phyloP scores from a whole-genome alignment of 2,797 vertebrate species.

The Sebastiscus albofasciatus region DNA sequence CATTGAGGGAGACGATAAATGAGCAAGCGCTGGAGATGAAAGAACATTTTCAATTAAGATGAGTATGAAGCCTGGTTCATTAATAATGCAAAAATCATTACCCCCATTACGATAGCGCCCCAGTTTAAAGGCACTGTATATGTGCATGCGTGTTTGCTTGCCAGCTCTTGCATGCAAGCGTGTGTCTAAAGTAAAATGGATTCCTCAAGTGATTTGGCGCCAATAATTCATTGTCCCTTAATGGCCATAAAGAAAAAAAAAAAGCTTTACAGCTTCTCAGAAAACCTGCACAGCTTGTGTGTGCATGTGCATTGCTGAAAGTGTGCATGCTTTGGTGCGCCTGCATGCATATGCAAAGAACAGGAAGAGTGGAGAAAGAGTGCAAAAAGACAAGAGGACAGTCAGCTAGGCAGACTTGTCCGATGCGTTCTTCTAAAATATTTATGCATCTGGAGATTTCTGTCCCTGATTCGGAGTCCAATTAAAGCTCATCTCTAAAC shows the following conservation, averaged over 20 bases:
- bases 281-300: conserved; percentile 27
- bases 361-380: not conserved
- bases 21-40: conserved; percentile 71
- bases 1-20: conserved; percentile 51
- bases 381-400: conserved; percentile 46
- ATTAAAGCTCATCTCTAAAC: conserved; percentile 71
- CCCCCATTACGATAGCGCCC: conserved; percentile 71
- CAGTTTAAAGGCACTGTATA: conserved; percentile 65
- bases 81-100: conserved; percentile 82
- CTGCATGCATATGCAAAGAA: conserved; percentile 21
- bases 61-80: conserved; percentile 66
- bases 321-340: conserved; percentile 16
- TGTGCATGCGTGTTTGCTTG: conserved; percentile 41
- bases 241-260: conserved; percentile 20
- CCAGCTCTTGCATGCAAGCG: conserved; percentile 18
- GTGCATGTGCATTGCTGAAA: not conserved
- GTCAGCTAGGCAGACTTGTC: conserved; percentile 54
- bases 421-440: conserved; percentile 70
- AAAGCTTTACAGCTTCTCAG: conserved; percentile 21
- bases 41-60: conserved; percentile 77
- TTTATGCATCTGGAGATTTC: conserved; percentile 73
- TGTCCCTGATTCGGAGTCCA: conserved; percentile 72
- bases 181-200: conserved; percentile 50
- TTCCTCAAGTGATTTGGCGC: conserved; percentile 53
- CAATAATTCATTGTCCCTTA: conserved; percentile 54